Conservation (phyloP, 1,140 invertebrate species). For the Physella acuta region DNA sequence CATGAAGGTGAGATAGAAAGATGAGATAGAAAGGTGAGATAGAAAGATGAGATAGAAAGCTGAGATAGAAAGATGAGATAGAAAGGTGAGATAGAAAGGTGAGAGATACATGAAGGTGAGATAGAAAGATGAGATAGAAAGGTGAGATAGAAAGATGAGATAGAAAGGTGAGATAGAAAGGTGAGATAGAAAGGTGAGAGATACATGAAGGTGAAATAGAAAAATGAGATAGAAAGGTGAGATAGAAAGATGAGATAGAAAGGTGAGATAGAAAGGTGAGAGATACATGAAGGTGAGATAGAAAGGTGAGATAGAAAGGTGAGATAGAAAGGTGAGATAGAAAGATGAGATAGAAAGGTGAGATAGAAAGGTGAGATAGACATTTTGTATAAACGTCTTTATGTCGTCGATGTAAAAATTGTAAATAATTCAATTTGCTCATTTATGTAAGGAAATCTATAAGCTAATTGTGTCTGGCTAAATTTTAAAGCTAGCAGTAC, state of each 20-base stretch:
- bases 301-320: slow-evolving; percentile 3
- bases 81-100: no score
- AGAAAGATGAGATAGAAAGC: no score
- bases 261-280: slow-evolving; percentile 16
- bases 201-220: neutral
- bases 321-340: neutral
- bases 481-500: neutral
- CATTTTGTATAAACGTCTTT: no score
- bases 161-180: neutral
- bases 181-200: neutral
- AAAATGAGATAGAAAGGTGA: neutral
- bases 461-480: neutral
- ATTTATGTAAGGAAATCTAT: neutral
- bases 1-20: no score
- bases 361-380: no score
- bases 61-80: no score
- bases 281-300: slow-evolving; percentile 5
- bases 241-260: neutral
- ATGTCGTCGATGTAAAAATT: no score
- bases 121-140: no score
- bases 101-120: no score
- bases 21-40: no score
- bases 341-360: slow-evolving; percentile 2
- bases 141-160: no score
- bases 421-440: neutral